phyloP scores from a whole-genome alignment of 2,888 invertebrate genomes.

The Lasioglossum vierecki region DNA sequence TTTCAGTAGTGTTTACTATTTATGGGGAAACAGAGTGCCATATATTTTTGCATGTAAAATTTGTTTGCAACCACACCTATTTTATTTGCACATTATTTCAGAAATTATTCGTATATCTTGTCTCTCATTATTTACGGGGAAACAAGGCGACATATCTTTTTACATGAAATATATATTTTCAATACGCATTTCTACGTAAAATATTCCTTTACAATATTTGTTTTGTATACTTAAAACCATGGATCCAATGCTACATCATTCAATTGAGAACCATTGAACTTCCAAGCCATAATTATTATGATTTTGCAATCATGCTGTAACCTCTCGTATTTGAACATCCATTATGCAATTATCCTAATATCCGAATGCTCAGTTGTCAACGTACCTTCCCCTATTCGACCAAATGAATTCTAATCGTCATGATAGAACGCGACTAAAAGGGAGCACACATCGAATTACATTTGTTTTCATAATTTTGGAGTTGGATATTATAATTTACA shows the following conservation, averaged over 20 bases:
- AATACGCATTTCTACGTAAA: not conserved
- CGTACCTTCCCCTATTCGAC: not conserved
- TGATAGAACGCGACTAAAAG: not conserved
- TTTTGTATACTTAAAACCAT: not conserved
- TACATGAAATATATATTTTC: not conserved
- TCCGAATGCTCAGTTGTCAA: not conserved
- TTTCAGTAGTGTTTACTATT: not conserved
- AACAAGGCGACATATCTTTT: not conserved
- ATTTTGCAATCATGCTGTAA: constrained; percentile 1
- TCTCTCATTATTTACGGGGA: not conserved
- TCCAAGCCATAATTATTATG: not conserved
- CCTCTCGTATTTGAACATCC: constrained; percentile 5
- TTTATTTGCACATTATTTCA: not conserved
- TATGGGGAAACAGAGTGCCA: not conserved
- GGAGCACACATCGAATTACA: not conserved
- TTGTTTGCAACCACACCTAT: not conserved
- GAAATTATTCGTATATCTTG: not conserved
- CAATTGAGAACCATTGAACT: not conserved
- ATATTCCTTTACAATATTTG: not conserved
- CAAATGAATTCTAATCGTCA: not conserved
- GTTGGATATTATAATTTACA: not conserved
- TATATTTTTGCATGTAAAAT: not conserved
- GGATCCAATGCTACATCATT: not conserved
- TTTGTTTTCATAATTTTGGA: not conserved
- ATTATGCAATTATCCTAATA: not conserved